Conservation (phyloP, 2,113 vertebrate species). For the Oceanites oceanicus region DNA sequence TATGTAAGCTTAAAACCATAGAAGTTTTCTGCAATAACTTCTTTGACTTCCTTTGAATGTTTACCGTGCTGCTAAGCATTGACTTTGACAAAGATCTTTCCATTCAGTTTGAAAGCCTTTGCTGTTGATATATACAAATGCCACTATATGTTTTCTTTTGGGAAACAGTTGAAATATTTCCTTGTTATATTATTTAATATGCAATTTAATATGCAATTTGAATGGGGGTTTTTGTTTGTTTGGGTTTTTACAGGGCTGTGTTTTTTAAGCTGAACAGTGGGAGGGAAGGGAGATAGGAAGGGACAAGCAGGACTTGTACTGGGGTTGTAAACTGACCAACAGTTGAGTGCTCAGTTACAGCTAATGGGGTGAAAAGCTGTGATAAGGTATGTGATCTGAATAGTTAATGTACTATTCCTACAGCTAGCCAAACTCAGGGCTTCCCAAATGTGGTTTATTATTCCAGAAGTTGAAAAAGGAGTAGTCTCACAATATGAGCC, state of each 20-base stretch:
- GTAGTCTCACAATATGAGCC: neutral
- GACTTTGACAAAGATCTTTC: constrained; percentile 47
- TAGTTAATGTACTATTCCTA: constrained; percentile 25
- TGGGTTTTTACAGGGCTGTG: neutral
- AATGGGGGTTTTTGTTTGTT: neutral
- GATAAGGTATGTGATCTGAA: constrained; percentile 40
- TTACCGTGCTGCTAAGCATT: neutral
- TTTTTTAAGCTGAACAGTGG: neutral
- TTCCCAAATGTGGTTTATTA: constrained; percentile 47
- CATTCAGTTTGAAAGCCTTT: constrained; percentile 4
- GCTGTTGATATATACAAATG: constrained; percentile 43
- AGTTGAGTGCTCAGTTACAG: constrained; percentile 23
- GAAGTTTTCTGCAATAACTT: constrained; percentile 29
- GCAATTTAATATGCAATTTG: constrained; percentile 21
- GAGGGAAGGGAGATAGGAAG: neutral
- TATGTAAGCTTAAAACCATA: neutral
- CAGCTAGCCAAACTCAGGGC: constrained; percentile 16
- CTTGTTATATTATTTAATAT: neutral
- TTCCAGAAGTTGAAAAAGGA: constrained; percentile 41
- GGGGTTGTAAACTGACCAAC: constrained; percentile 6
- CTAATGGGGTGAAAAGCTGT: constrained; percentile 65
- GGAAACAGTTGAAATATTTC: constrained; percentile 29
- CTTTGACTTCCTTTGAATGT: constrained; percentile 7
- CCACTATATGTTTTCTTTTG: constrained; percentile 14
- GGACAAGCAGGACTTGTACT: neutral